These are phyloP conservation scores for Speoplatyrhinus poulsoni DNA, from an alignment of 2,113 vertebrate genomes.

Conservation along the genomic window DNA sequence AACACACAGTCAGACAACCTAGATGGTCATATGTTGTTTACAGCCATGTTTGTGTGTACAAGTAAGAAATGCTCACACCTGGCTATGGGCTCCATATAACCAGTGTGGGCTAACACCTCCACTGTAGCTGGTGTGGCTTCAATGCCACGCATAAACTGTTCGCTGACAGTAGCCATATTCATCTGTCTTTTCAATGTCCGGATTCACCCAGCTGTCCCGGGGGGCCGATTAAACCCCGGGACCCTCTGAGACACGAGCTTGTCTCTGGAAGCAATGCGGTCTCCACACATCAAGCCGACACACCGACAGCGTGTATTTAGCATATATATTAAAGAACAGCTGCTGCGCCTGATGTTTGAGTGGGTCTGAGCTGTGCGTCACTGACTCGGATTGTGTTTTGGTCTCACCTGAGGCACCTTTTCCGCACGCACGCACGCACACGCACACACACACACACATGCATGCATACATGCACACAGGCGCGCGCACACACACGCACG, in stretches of 20 bases:
- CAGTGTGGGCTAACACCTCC: conserved; percentile 14
- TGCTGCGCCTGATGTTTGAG: neutral
- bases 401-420: neutral
- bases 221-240: conserved; percentile 11
- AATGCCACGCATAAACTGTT: conserved; percentile 19
- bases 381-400: neutral
- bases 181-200: conserved; percentile 14
- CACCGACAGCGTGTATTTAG: conserved; percentile 37
- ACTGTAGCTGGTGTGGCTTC: neutral
- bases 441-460: neutral
- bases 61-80: conserved; percentile 31
- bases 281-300: conserved; percentile 18
- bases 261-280: neutral
- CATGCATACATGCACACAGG: no score
- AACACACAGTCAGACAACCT: no score
- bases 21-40: neutral
- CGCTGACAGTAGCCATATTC: conserved; percentile 26
- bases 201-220: conserved; percentile 45
- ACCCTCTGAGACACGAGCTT: no score
- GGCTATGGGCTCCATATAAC: conserved; percentile 40
- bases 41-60: neutral
- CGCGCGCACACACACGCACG: conserved; percentile 15
- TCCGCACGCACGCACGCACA: neutral
- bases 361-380: neutral
- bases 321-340: conserved; percentile 55